Percentiles rank a stretch among this genome's conserved stretches.
phyloP scores from a whole-genome alignment of 2,113 vertebrate species.

The Cranoglanis bouderius region DNA sequence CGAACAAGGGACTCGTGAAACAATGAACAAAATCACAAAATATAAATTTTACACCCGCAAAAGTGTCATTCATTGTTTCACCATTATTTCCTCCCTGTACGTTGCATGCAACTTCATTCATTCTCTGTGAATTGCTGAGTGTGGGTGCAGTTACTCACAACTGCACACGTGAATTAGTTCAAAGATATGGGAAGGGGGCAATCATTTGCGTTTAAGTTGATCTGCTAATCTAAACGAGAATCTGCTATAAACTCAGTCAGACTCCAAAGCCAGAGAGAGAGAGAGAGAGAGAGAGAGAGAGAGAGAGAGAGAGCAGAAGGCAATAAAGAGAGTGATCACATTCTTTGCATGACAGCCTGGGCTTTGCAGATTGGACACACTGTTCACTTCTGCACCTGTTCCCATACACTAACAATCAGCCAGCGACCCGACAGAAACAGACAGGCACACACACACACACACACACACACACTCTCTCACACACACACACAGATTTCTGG shows the following conservation, averaged over 20 bases:
- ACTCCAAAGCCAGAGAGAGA: conserved; percentile 1
- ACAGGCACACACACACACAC: conserved; percentile 17
- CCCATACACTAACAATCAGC: conserved; percentile 45
- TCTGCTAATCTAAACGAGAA: not conserved
- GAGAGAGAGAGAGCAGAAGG: conserved; percentile 61
- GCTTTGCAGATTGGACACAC: conserved; percentile 80
- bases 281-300: conserved; percentile 11
- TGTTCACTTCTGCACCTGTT: conserved; percentile 72
- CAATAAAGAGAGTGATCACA: conserved; percentile 74
- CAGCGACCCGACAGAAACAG: conserved; percentile 31
- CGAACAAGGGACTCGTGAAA: too few species aligned
- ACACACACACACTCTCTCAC: conserved; percentile 16
- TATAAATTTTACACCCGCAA: not conserved
- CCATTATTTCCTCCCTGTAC: not conserved
- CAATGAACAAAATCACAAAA: too few species aligned
- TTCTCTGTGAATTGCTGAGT: not conserved
- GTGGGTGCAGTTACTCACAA: not conserved
- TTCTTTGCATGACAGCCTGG: conserved; percentile 75
- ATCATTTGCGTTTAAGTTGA: not conserved
- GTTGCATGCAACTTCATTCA: not conserved
- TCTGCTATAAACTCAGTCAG: not conserved
- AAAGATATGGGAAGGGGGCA: not conserved
- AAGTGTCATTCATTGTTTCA: not conserved
- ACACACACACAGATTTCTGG: conserved; percentile 34
- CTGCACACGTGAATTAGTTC: not conserved